These are phyloP conservation scores for Trichosurus vulpecula DNA, from an alignment of 2,797 vertebrate genomes.

Conservation along the genomic window DNA sequence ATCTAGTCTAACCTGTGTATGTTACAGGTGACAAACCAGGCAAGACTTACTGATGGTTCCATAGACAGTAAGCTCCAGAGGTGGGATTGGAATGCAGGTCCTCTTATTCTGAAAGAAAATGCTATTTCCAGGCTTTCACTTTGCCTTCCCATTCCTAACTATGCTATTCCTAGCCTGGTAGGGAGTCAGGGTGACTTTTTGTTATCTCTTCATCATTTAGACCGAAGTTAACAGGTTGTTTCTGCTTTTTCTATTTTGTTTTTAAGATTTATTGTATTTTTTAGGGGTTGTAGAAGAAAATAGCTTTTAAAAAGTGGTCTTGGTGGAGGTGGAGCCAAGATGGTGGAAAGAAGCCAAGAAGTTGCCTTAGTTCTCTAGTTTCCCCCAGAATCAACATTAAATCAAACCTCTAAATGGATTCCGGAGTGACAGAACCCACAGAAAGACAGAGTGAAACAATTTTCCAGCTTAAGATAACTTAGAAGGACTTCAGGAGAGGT, in stretches of 20 bases:
- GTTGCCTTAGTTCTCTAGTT: too few relatives aligned
- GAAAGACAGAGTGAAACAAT: too few relatives aligned
- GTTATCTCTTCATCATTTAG: constrained; percentile 49
- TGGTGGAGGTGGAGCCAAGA: too few relatives aligned
- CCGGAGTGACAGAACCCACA: too few relatives aligned
- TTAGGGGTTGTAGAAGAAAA: constrained; percentile 39
- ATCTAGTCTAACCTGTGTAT: not conserved
- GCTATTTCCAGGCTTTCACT: not conserved
- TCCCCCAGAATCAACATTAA: too few relatives aligned
- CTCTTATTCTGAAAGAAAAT: not conserved
- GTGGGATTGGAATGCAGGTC: not conserved
- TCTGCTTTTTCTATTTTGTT: constrained; percentile 14
- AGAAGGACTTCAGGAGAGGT: too few relatives aligned
- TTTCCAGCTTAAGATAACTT: too few relatives aligned
- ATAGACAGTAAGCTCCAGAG: not conserved
- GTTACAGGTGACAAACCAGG: not conserved
- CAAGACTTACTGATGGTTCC: not conserved
- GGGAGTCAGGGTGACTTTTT: not conserved
- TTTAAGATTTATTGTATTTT: constrained; percentile 1
- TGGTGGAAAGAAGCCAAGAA: too few relatives aligned
- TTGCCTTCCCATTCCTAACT: not conserved
- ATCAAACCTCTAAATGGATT: too few relatives aligned
- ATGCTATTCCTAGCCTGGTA: not conserved
- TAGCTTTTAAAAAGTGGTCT: constrained; percentile 27
- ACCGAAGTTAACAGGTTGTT: not conserved